A percentile compares a stretch with the other conserved stretches of the same genome.
Evolutionary conservation across 2,113 vertebrate species (phyloP).

Genomic region (Actenoides hombroni): DNA sequence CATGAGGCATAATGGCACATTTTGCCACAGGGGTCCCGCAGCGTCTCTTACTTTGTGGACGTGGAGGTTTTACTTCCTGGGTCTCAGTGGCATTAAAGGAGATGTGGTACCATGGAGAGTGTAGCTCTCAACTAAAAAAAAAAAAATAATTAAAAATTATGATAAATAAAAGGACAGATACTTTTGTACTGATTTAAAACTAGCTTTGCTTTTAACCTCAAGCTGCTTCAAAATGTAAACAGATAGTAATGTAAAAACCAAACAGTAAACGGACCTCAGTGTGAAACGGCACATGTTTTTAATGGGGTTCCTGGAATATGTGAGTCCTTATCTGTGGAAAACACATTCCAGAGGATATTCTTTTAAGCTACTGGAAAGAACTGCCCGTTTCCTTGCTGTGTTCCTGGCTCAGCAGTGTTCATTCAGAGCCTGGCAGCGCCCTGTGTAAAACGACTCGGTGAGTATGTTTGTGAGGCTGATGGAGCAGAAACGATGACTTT

Average conservation of each 20-base stretch:
- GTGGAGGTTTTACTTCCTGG: neutral
- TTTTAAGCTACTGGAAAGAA: neutral
- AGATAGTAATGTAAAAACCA: neutral
- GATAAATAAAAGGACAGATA: neutral
- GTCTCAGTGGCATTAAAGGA: neutral
- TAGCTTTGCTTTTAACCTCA: neutral
- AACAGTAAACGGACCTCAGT: neutral
- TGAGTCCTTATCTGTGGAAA: neutral
- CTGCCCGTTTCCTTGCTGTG: neutral
- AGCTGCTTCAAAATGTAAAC: neutral
- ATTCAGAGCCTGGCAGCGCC: neutral
- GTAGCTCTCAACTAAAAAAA: neutral
- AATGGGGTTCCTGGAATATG: neutral
- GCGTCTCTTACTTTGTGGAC: neutral
- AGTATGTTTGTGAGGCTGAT: neutral
- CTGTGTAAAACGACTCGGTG: neutral
- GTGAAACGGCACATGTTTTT: neutral
- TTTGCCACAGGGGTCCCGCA: neutral
- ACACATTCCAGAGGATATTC: neutral
- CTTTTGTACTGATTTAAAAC: neutral
- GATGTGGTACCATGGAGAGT: neutral
- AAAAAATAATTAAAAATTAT: neutral
- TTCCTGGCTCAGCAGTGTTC: neutral
- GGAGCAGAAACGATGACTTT: neutral
- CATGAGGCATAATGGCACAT: neutral